These are phyloP conservation scores for Neuroscelio doddi DNA, from an alignment of 2,888 invertebrate species.

Conservation along the genomic window DNA sequence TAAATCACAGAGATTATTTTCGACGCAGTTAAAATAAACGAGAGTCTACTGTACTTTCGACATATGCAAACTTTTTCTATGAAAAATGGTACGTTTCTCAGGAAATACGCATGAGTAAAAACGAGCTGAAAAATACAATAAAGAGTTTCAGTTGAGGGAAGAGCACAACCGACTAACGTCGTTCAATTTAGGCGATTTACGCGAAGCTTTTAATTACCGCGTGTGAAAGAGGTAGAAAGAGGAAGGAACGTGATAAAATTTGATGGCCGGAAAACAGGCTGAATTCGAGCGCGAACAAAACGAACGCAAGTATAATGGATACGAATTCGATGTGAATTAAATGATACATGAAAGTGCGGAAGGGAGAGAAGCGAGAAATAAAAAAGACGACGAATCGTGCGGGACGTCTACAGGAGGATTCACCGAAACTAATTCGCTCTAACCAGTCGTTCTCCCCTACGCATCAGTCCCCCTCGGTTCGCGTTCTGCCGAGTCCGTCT, in stretches of 20 bases:
- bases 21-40: too few relatives aligned
- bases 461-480: slow-evolving; percentile 14
- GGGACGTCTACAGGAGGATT: too few relatives aligned
- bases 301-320: slow-evolving; percentile 31
- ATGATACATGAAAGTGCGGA: slow-evolving; percentile 42
- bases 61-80: too few relatives aligned
- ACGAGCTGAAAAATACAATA: too few relatives aligned
- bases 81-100: too few relatives aligned
- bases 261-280: slow-evolving; percentile 20
- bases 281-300: slow-evolving; percentile 3
- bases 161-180: too few relatives aligned
- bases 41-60: too few relatives aligned
- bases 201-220: slow-evolving; percentile 31
- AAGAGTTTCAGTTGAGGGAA: too few relatives aligned
- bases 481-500: background rate
- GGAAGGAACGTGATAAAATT: slow-evolving; percentile 24
- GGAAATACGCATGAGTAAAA: too few relatives aligned
- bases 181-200: slow-evolving; percentile 1
- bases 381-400: too few relatives aligned
- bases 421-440: slow-evolving; percentile 15
- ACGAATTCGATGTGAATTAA: slow-evolving; percentile 31
- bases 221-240: slow-evolving; percentile 11
- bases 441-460: slow-evolving; percentile 8
- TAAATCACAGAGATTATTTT: too few relatives aligned
- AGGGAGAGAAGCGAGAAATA: slow-evolving; percentile 9